These are phyloP conservation scores for Suricata suricatta DNA, from an alignment of 2,113 vertebrate species.

Conservation along the genomic window DNA sequence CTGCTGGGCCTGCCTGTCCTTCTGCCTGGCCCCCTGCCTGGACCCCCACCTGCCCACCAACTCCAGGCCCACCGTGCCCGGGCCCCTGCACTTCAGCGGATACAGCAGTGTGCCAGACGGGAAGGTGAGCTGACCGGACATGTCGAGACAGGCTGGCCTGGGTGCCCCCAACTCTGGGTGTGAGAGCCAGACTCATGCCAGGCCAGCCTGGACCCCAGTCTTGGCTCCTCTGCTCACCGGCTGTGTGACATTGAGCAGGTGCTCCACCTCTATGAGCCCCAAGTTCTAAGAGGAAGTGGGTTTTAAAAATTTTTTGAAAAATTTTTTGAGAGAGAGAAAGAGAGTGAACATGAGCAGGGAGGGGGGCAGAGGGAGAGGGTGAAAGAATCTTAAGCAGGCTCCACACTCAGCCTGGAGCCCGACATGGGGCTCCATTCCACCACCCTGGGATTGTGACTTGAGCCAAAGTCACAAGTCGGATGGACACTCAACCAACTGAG, in stretches of 20 bases:
- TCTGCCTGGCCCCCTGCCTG: slow-evolving; percentile 66
- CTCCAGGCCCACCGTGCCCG: background rate
- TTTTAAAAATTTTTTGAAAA: too few species aligned
- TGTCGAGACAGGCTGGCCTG: background rate
- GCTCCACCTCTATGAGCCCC: background rate
- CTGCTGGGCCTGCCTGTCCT: background rate
- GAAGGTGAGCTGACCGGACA: slow-evolving; percentile 78
- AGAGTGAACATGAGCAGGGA: too few species aligned
- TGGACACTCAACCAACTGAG: too few species aligned
- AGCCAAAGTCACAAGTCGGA: too few species aligned
- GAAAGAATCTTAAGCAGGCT: too few species aligned
- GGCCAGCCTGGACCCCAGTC: background rate
- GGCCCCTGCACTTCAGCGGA: slow-evolving; percentile 74
- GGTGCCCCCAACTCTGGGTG: background rate
- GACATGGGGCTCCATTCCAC: too few species aligned
- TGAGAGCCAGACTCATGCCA: background rate
- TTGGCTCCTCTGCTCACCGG: background rate
- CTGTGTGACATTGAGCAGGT: background rate
- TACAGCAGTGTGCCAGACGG: slow-evolving; percentile 86
- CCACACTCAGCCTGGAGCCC: too few species aligned
- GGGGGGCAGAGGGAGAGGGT: too few species aligned
- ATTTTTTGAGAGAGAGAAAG: too few species aligned
- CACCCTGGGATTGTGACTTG: too few species aligned
- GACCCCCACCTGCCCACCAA: background rate
- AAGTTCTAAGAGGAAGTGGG: background rate